Percentiles rank a stretch among this genome's conserved stretches.
phyloP scores from a whole-genome alignment of 2,113 vertebrate genomes.

The Excalfactoria chinensis region DNA sequence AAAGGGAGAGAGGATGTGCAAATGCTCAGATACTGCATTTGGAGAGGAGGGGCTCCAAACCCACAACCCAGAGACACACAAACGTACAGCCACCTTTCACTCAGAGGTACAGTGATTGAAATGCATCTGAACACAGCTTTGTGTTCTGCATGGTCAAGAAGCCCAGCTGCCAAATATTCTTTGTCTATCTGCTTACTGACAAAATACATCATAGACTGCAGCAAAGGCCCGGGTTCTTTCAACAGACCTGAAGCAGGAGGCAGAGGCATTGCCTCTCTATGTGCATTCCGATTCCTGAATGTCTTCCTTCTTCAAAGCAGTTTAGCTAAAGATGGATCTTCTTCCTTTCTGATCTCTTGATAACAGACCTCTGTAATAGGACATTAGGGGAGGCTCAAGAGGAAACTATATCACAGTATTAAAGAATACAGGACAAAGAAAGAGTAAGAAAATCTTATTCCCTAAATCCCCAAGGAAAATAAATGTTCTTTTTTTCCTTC shows the following conservation, averaged over 20 bases:
- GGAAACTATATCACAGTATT: neutral
- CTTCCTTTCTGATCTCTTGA: neutral
- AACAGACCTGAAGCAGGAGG: neutral
- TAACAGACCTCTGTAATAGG: neutral
- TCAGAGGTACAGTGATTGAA: neutral
- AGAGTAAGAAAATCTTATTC: neutral
- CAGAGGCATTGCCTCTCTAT: neutral
- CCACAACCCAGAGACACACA: neutral
- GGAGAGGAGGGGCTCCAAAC: neutral
- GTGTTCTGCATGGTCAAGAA: fast-evolving
- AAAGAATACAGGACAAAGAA: neutral
- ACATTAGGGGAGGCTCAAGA: neutral
- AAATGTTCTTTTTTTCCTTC: neutral
- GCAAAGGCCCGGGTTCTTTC: neutral
- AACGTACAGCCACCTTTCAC: neutral
- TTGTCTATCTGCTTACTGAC: neutral
- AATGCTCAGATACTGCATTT: neutral
- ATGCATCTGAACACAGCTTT: neutral
- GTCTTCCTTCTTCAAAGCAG: neutral
- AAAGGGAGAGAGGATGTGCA: fast-evolving
- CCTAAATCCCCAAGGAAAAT: neutral
- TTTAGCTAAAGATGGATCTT: neutral
- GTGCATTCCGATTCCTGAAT: neutral
- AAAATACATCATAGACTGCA: neutral
- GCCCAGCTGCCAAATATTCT: fast-evolving